These are phyloP conservation scores for Parotia lawesii DNA, from an alignment of 2,113 vertebrate species.

Conservation along the genomic window DNA sequence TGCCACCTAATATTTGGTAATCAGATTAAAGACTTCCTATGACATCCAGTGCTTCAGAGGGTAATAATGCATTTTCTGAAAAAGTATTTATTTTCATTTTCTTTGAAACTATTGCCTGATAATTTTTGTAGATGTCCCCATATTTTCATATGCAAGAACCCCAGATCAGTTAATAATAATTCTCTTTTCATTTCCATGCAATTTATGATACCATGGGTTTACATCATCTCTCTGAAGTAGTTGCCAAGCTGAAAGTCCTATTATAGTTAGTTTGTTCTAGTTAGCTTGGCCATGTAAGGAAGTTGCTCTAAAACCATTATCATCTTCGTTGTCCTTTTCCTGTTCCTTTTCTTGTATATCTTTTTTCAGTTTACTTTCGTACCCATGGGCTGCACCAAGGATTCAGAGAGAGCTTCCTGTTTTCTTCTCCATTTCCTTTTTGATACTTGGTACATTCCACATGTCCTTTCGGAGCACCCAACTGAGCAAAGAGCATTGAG, in stretches of 20 bases:
- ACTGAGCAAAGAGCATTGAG: not conserved
- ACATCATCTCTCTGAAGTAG: not conserved
- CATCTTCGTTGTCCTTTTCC: not conserved
- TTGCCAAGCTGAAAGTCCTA: not conserved
- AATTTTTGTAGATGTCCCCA: not conserved
- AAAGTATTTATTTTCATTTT: not conserved
- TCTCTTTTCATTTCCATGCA: not conserved
- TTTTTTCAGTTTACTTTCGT: not conserved
- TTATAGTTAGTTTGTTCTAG: not conserved
- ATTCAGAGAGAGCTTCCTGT: constrained; percentile 1
- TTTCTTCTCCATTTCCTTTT: not conserved
- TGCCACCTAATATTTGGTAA: not conserved
- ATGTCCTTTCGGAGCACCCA: not conserved
- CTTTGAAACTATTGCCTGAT: not conserved
- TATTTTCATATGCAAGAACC: not conserved
- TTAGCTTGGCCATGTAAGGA: not conserved
- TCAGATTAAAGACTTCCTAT: not conserved
- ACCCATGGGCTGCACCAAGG: not conserved
- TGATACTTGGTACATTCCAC: not conserved
- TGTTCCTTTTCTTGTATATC: not conserved
- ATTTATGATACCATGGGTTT: not conserved
- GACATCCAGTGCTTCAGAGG: not conserved
- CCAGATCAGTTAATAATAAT: not conserved
- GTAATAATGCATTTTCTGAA: not conserved
- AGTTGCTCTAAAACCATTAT: not conserved